Evolutionary conservation across 2,888 invertebrate species (phyloP).

Genomic region (Mythimna loreyi): DNA sequence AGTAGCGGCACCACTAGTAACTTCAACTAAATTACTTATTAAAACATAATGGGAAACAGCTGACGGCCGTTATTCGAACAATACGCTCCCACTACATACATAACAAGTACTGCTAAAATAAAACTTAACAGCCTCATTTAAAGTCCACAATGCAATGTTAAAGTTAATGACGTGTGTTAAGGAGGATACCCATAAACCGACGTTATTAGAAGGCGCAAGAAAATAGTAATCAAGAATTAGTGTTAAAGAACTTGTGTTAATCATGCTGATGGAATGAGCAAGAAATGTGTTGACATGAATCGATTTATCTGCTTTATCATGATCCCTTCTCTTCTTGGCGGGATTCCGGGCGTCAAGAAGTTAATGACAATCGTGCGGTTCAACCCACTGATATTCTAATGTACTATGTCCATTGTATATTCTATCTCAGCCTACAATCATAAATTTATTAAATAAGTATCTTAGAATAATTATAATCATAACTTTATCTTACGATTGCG

Average conservation of each 20-base stretch:
- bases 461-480: not conserved
- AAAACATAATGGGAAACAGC: slow-evolving; percentile 64
- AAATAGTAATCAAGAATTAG: slow-evolving; percentile 38
- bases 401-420: not conserved
- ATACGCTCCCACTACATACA: slow-evolving; percentile 35
- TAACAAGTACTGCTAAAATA: slow-evolving; percentile 47
- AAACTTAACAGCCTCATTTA: slow-evolving; percentile 47
- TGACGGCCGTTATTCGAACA: slow-evolving; percentile 62
- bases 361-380: slow-evolving; percentile 5
- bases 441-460: not conserved
- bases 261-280: slow-evolving; percentile 24
- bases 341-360: slow-evolving; percentile 7
- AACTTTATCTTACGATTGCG: not conserved
- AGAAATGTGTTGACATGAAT: slow-evolving; percentile 40
- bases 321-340: not conserved
- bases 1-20: slow-evolving; percentile 35
- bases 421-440: not conserved
- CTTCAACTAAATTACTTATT: slow-evolving; percentile 57
- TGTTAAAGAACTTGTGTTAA: slow-evolving; percentile 36
- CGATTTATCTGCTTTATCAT: slow-evolving; percentile 20
- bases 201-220: slow-evolving; percentile 43
- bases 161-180: slow-evolving; percentile 53
- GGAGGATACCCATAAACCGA: slow-evolving; percentile 28
- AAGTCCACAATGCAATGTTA: slow-evolving; percentile 59
- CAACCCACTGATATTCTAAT: not conserved